Evolutionary conservation across 2,113 vertebrate genomes (phyloP), one percentile per base, ranked within the genome.

Genomic region (Miniopterus natalensis): DNA sequence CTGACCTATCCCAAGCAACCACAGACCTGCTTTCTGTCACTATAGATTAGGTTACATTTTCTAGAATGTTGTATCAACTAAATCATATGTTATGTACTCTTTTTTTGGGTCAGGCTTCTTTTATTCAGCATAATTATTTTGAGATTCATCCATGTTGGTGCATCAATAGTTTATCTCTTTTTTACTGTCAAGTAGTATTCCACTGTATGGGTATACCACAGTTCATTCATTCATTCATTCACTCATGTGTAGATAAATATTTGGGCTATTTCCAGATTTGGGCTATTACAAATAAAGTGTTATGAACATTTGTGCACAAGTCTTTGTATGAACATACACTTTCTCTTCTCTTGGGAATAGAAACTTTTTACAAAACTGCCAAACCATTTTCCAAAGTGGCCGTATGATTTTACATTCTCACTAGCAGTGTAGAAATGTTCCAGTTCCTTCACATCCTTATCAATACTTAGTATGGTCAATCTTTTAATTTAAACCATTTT

Each of bases 321-420:
- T 80, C n/a, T 91, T 84, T 79, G 31, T 91, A 73, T 8, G 15
- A 87, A 80, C 51, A 79, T 20, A 68, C 31, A 21, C 18, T 75
- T 96, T 92, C 70, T 81, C 87, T 92, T 70, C 81, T 88, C 25
- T 68, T 93, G 18, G 47, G 17, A 80, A 96, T 84, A 96, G 95
- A 77, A 93, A 75, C 29, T 93, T 94, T 92, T 78, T 4, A 88
- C 91, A 49, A 89, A 95, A 79, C 21, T 71, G 27, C 71, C 80
- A 84, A 86, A 75, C 42, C 63, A 2, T 77, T 93, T 57, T 70
- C 42, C 70, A 92, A 88, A 95, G 74, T 63, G 47, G 20, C 31
- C 70, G 27, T 8, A 47, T 5, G 74, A 71, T 71, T 94, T 93
- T 74, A 75, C 25, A 75, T 61, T 85, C 20, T 49, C 45, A 80